Evolutionary conservation across 2,797 vertebrate species (phyloP), one percentile per base, ranked within the genome.

Genomic region (Luscinia megarhynchos): DNA sequence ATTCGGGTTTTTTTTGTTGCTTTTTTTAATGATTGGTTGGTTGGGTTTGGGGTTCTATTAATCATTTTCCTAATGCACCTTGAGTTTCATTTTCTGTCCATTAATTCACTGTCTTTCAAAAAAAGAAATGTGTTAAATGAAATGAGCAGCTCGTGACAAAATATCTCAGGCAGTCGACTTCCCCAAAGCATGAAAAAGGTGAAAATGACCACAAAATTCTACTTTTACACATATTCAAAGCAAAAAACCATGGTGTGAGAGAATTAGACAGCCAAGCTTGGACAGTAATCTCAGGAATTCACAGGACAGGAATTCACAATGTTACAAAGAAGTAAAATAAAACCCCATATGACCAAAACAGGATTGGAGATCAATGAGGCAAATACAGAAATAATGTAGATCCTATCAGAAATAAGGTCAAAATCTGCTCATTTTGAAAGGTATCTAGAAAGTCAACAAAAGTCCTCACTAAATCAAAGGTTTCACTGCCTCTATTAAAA

Each of bases 21-120:
- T 5, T n/a, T 62, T 41, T 57, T 15, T 27, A 1, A 61, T 36
- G 22, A 40, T 6, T 51, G 10, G 8, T 38, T 38, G 38, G 38
- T 41, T 46, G 12, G 15, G 32, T 40, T 83, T 77, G 26, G 18
- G 15, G 6, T 36, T 66, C 41, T 32, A 32, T 12, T n/a, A 29
- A 29, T 21, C 0, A 0, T 54, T 62, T 43, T 80, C 36, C 21
- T 61, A 67, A 78, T 18, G 15, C 5, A n/a, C 5, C 3, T 30
- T 41, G 26, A 15, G 27, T 46, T 81, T 62, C 19, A 23, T 64
- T 79, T 76, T 46, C 70, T 82, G 21, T 34, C 17, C 24, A 58
- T 11, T 11, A n/a, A 43, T 38, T 53, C 29, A 50, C 4, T 20
- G 11, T 21, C 19, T 55, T 77, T 36, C 14, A 38, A 24, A 48